A percentile compares a stretch with the other conserved stretches of the same genome.
phyloP scores from a whole-genome alignment of 1,140 invertebrate genomes.

The Carcinoscorpius rotundicauda region DNA sequence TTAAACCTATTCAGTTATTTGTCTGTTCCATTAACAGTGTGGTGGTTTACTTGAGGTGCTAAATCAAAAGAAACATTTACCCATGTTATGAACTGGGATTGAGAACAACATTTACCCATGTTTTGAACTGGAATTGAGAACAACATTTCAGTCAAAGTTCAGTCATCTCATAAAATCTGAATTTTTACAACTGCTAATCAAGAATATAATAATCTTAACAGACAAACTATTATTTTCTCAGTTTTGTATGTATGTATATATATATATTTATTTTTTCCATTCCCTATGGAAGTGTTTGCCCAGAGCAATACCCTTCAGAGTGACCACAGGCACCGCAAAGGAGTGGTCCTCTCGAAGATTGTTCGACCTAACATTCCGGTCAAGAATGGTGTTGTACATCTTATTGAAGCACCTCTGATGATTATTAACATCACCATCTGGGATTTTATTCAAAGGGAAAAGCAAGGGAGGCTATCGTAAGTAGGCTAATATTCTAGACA shows the following conservation, averaged over 20 bases:
- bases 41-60: no score
- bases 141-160: neutral
- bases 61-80: no score
- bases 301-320: conserved; percentile 73
- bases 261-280: conserved; percentile 19
- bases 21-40: no score
- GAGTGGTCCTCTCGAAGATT: conserved; percentile 73
- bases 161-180: no score
- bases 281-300: conserved; percentile 51
- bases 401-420: conserved; percentile 80
- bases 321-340: conserved; percentile 55
- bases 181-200: no score
- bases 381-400: conserved; percentile 78
- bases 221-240: no score
- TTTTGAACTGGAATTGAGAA: neutral
- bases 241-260: conserved; percentile 3
- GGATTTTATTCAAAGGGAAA: conserved; percentile 69
- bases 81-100: no score
- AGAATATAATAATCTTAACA: no score
- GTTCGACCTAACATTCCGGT: conserved; percentile 84
- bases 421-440: conserved; percentile 70
- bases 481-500: neutral
- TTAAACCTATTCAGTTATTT: no score
- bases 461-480: conserved; percentile 54
- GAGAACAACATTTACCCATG: neutral